A percentile compares a stretch with the other conserved stretches of the same genome.
Conservation (phyloP, 2,113 vertebrate genomes). For the Sinocyclocheilus anshuiensis region DNA sequence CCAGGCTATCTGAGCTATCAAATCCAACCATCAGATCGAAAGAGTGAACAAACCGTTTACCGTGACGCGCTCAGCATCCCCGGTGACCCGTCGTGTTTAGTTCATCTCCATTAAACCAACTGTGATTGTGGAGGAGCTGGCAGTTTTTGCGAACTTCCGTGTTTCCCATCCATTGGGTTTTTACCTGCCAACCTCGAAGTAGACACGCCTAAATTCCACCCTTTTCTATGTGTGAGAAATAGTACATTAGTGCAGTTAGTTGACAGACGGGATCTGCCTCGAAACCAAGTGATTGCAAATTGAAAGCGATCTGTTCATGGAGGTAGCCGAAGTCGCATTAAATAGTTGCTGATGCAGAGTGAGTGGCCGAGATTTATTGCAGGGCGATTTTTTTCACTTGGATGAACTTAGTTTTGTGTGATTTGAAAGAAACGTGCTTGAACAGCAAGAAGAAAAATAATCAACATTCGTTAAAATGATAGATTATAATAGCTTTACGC, state of each 20-base stretch:
- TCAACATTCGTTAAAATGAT: neutral
- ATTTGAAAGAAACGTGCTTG: neutral
- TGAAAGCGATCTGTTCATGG: neutral
- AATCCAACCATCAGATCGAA: neutral
- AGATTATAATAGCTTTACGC: too few relatives aligned
- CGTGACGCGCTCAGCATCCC: neutral
- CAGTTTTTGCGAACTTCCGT: slow-evolving; percentile 22
- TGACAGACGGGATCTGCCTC: slow-evolving; percentile 27
- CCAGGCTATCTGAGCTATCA: neutral
- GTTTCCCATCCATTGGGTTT: slow-evolving; percentile 29
- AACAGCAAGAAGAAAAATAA: neutral
- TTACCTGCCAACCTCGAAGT: slow-evolving; percentile 12
- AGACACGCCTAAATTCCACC: slow-evolving; percentile 45
- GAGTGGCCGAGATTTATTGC: neutral
- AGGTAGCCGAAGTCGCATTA: neutral
- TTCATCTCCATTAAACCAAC: neutral
- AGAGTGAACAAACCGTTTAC: neutral
- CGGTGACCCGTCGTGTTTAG: neutral
- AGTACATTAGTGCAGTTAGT: neutral
- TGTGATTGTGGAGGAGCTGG: neutral
- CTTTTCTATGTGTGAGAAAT: slow-evolving; percentile 8
- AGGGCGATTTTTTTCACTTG: too few relatives aligned
- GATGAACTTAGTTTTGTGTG: neutral
- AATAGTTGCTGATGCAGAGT: neutral
- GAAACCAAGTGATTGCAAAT: neutral